These are phyloP conservation scores for Thunnus thynnus DNA, from an alignment of 2,113 vertebrate genomes.

Conservation along the genomic window DNA sequence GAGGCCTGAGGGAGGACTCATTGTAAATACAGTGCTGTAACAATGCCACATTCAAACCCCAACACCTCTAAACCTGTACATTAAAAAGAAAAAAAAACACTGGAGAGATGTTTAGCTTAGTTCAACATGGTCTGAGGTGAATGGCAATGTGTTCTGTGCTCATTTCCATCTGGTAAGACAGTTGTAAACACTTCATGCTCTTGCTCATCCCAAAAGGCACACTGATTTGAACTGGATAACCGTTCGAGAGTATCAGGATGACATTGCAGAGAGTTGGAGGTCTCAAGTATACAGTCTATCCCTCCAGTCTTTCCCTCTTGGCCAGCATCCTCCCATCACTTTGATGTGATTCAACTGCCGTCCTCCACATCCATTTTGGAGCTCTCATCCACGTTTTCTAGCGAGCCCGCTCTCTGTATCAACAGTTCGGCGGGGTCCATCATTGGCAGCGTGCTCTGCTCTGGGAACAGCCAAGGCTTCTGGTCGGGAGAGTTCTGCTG, in stretches of 20 bases:
- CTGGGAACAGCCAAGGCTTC: conserved; percentile 87
- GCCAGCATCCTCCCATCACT: not conserved
- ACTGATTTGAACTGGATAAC: not conserved
- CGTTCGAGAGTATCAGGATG: not conserved
- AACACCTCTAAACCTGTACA: not conserved
- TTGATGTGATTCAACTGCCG: conserved; percentile 65
- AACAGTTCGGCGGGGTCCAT: conserved; percentile 84
- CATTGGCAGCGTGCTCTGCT: conserved; percentile 82
- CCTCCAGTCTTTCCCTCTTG: conserved; percentile 2
- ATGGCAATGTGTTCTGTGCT: conserved; percentile 58
- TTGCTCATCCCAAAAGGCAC: conserved; percentile 53
- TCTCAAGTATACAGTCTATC: conserved; percentile 29
- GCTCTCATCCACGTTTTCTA: conserved; percentile 87
- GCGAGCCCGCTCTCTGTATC: conserved; percentile 84
- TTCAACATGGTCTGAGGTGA: conserved; percentile 42
- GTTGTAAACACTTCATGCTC: conserved; percentile 71
- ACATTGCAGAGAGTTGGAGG: conserved; percentile 7
- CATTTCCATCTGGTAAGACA: conserved; percentile 37
- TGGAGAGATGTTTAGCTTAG: conserved; percentile 36
- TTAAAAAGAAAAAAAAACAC: conserved; percentile 17
- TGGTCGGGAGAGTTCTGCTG: conserved; percentile 67
- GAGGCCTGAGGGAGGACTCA: not conserved
- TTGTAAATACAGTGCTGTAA: conserved; percentile 25
- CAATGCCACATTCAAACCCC: conserved; percentile 25
- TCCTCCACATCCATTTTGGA: conserved; percentile 74